Base-by-base conservation (phyloP, 2,888 invertebrate genomes). In the Spatulosminthurus flaviceps region DNA sequence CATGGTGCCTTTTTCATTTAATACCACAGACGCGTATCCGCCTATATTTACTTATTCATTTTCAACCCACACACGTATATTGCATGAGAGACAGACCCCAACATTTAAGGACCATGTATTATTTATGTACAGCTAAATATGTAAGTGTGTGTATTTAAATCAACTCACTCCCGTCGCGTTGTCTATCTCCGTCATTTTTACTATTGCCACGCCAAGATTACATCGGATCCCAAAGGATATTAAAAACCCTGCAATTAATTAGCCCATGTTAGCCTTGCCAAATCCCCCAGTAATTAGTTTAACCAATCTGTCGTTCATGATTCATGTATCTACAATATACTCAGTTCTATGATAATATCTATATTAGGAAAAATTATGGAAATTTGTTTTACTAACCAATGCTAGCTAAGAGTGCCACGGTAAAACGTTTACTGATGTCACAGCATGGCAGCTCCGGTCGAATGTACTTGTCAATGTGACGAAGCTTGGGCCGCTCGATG, bases 211-310 rank as follows among this genome's bases (percentile, higher is more conserved):
- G 77, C 98, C 96, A 94, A 99, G 95, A 89, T 98, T 99, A 89
- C 97, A 98, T 79, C 99, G 92, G 93, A 99, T 99, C 22, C 99
- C 99, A 87, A 97, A 96, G 88, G 95, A 95, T 87, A 96, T 96
- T 88, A 96, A 92, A 89, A 96, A 96, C 78, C 96, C 91, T 90
- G 84, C 1, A 83, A 81, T n/a, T n/a, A n/a, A 78, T 69, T 79
- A 74, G 61, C 26, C 34, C 34, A 43, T 43, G 5, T 51, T 24
- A 21, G 22, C 43, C n/a, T 19, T 60, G 24, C 21, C 24, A 28
- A 28, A 19, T 51, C 11, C 26, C 70, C 2, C 34, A 29, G n/a
- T 70, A 42, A 24, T 72, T 72, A 7, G 7, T 41, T 9, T n/a
- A n/a, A n/a, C n/a, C n/a, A n/a, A n/a, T n/a, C n/a, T n/a, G n/a